Evolutionary conservation across 2,888 invertebrate genomes (phyloP).

Genomic region (Palloptera scutellata): DNA sequence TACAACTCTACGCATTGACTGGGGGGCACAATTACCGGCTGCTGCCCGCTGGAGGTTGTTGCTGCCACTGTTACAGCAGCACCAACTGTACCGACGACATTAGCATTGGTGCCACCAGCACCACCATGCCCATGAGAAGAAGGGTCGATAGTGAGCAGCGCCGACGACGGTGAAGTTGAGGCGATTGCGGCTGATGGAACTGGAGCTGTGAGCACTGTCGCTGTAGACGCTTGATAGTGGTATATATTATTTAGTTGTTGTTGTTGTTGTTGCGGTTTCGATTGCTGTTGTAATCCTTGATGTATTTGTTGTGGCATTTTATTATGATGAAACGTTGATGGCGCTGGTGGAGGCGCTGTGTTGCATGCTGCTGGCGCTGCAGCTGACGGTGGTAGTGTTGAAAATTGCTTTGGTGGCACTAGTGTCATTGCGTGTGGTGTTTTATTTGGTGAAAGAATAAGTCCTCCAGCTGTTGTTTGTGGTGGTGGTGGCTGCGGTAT

Average conservation of each 20-base stretch:
- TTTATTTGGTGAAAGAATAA: slow-evolving; percentile 54
- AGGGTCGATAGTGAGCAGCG: slow-evolving; percentile 47
- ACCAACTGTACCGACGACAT: slow-evolving; percentile 8
- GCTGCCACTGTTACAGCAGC: slow-evolving; percentile 18
- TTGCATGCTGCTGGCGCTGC: slow-evolving; percentile 21
- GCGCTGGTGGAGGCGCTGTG: slow-evolving; percentile 23
- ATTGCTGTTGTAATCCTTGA: slow-evolving; percentile 6
- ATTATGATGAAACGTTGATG: slow-evolving; percentile 33
- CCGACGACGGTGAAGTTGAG: slow-evolving; percentile 27
- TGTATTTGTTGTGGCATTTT: slow-evolving; percentile 34
- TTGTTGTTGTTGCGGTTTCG: slow-evolving; percentile 23
- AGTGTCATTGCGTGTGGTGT: slow-evolving; percentile 43
- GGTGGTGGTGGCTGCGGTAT: slow-evolving; percentile 37
- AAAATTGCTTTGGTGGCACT: slow-evolving; percentile 47
- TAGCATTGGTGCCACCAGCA: neutral
- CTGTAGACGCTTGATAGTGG: slow-evolving; percentile 10
- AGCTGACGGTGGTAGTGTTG: slow-evolving; percentile 25
- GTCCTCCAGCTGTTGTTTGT: slow-evolving; percentile 39
- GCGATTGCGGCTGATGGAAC: slow-evolving; percentile 23
- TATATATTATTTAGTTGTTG: slow-evolving; percentile 25
- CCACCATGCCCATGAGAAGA: slow-evolving; percentile 27
- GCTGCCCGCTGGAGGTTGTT: slow-evolving; percentile 23
- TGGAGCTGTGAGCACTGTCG: slow-evolving; percentile 13
- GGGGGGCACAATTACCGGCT: slow-evolving; percentile 20
- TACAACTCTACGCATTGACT: slow-evolving; percentile 57